Evolutionary conservation across 2,888 invertebrate genomes (phyloP), one percentile per base, ranked within the genome.

Genomic region (Mythimna loreyi): DNA sequence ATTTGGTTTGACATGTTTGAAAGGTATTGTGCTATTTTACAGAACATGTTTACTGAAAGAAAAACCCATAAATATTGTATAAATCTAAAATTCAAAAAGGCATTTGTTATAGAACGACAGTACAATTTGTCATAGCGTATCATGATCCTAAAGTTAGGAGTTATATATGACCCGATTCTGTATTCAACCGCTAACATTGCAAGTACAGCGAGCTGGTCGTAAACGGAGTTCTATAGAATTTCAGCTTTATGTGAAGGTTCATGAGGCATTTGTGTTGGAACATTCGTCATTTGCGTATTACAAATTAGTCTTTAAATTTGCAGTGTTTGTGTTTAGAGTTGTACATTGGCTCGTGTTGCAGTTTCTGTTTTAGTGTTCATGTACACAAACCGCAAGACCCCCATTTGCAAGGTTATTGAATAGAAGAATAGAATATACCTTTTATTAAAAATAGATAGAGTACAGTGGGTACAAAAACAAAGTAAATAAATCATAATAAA

Each of bases 91-190:
- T 81, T 76, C 77, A 59, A 76, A 81, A n/a, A 65, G 65, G 49
- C 55, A 77, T 81, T 81, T 81, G 71, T 77, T 61, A 62, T n/a
- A 16, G 25, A 43, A 76, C 59, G 77, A 76, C 71, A 62, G 28
- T 33, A 66, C 78, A 62, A 75, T 77, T 77, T 77, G 62, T 77
- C 65, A 77, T 55, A 59, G 50, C 78, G 59, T 81, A 81, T 81
- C 77, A 81, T 58, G 81, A 81, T 77, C 43, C 58, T 59, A 30
- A 81, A 81, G 78, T 77, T 77, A 16, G 43, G 78, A 77, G 77
- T 77, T 81, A 77, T 40, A 40, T 40, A 40, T 58, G 81, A 62
- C 58, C 65, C 33, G 11, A 62, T 81, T 77, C 47, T 59, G 52
- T 81, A 76, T 77, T 77, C 72, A 52, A 52, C 59, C 52, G 21